These are phyloP conservation scores for Clarias platycephalus DNA, from an alignment of 2,797 vertebrate species.

Conservation along the genomic window DNA sequence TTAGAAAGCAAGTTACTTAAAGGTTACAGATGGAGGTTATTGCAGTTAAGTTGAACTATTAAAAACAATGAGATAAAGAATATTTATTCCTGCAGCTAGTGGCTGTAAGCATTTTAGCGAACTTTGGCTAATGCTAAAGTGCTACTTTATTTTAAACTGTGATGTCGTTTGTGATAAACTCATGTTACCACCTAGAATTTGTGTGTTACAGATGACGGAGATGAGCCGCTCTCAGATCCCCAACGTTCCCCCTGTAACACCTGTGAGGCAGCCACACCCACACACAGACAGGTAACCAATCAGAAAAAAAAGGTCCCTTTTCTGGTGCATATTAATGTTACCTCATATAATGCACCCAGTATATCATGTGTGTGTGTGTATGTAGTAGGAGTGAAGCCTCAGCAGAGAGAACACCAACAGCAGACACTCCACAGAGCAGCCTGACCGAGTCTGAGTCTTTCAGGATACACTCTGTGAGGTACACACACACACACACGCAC, in stretches of 20 bases:
- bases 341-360: neutral
- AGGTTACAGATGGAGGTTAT: no score
- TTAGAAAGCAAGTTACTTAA: no score
- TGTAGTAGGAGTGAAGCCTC: conserved; percentile 74
- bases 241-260: conserved; percentile 61
- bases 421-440: conserved; percentile 74
- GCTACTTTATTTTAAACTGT: neutral
- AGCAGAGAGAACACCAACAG: conserved; percentile 57
- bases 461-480: conserved; percentile 82
- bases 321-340: neutral
- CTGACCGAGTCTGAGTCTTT: conserved; percentile 79
- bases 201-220: conserved; percentile 81
- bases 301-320: neutral
- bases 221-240: conserved; percentile 76
- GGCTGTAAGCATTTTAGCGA: no score
- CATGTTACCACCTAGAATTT: neutral
- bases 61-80: no score
- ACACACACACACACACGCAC: neutral
- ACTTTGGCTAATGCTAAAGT: no score
- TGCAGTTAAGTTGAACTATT: no score
- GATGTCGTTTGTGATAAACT: neutral
- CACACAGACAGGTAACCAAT: conserved; percentile 79
- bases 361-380: neutral
- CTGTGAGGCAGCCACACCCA: conserved; percentile 64
- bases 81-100: no score